Evolutionary conservation across 2,888 invertebrate species (phyloP), one percentile per base, ranked within the genome.

Genomic region (Drosophila lutescens): DNA sequence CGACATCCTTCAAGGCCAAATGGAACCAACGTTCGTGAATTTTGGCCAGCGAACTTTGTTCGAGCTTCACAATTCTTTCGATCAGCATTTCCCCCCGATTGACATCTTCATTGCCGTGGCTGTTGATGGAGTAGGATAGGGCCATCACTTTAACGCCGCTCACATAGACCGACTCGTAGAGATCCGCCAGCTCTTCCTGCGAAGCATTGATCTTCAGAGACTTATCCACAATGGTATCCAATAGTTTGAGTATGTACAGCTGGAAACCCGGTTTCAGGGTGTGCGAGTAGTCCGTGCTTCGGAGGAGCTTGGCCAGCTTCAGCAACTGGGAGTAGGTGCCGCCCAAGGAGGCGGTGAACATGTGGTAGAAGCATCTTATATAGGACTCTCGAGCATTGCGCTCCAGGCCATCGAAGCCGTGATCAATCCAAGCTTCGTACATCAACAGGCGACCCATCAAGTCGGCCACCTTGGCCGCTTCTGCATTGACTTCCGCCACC

Each of bases 401-500:
- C 53, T 85, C 85, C 13, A 92, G 65, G 0, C 90, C 90, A 20
- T 90, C 86, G 26, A 92, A 86, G 0, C 88, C 91, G 56, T 91
- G 89, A 6, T 89, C 78, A 23, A 89, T 88, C 92, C 92, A 92
- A 23, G 91, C 90, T 1, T 80, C 77, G 62, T 91, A 91, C 15
- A 68, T 74, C 1, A 92, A 59, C 5, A 92, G 76, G 2, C 90
- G 83, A 3, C 92, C 92, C 87, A 92, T 85, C 13, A 92, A 59
- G 75, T 91, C 89, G 0, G 92, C 85, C 2, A 91, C 91, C 68
- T 91, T 91, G 12, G 86, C 62, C 1, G 92, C 92, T 63, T 92
- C 90, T 2, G 75, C 79, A 0, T 79, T 77, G 0, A 92, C 89
- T 7, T 47, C 13, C 0, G 77, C 2, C 15, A 91, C 91, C 0